Percentiles rank a stretch among this genome's conserved stretches.
Evolutionary conservation across 2,888 invertebrate species (phyloP).

Genomic region (Lasioglossum zephyrum): DNA sequence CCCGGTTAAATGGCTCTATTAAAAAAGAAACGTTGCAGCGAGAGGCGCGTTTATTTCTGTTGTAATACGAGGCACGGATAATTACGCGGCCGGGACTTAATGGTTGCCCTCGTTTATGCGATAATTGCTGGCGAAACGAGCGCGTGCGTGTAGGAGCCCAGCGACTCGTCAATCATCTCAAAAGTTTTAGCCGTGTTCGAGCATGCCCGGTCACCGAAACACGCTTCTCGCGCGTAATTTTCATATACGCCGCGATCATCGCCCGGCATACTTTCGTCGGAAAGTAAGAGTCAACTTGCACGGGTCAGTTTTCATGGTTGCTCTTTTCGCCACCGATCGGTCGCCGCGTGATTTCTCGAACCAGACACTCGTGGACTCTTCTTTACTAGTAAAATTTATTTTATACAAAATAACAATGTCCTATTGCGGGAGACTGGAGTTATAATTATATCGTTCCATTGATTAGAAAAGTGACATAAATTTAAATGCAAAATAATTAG

Average conservation of each 20-base stretch:
- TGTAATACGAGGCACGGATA: slow-evolving; percentile 65
- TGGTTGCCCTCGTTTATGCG: slow-evolving; percentile 73
- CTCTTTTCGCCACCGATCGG: too few species aligned
- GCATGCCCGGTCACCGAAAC: neutral
- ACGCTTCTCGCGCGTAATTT: neutral
- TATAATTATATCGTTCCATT: too few species aligned
- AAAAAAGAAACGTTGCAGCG: slow-evolving; percentile 27
- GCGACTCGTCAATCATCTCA: slow-evolving; percentile 54
- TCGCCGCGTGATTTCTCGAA: too few species aligned
- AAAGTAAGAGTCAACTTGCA: neutral
- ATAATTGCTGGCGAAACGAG: slow-evolving; percentile 72
- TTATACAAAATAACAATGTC: neutral
- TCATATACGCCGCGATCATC: neutral
- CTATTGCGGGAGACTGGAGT: too few species aligned
- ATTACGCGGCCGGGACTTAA: slow-evolving; percentile 63
- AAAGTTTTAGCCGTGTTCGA: slow-evolving; percentile 47
- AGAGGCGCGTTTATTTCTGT: slow-evolving; percentile 51
- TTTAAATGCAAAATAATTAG: too few species aligned
- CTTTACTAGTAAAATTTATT: neutral
- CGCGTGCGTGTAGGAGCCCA: slow-evolving; percentile 41
- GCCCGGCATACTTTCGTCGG: neutral
- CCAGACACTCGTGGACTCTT: neutral
- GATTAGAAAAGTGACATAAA: too few species aligned
- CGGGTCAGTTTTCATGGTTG: neutral
- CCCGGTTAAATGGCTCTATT: slow-evolving; percentile 34